Percentiles rank a stretch among this genome's conserved stretches.
Conservation (phyloP, 2,888 invertebrate genomes). For the Tinea trinotella region DNA sequence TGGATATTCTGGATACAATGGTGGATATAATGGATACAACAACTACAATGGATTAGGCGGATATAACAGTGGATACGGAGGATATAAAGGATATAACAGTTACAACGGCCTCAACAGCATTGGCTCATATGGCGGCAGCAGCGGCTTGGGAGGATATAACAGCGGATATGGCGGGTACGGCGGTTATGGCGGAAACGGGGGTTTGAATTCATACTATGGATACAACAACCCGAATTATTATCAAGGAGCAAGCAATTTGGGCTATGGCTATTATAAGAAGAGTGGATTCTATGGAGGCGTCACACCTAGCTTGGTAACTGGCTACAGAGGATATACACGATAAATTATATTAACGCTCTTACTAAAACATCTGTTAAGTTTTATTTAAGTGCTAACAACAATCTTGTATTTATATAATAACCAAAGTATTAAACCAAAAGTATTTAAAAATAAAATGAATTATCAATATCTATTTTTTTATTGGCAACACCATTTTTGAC, state of each 20-base stretch:
- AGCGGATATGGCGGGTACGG: conserved; percentile 64
- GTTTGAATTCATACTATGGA: conserved; percentile 70
- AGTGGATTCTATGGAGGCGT: conserved; percentile 53
- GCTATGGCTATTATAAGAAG: conserved; percentile 71
- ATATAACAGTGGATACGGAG: conserved; percentile 19
- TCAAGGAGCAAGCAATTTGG: conserved; percentile 67
- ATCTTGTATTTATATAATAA: neutral
- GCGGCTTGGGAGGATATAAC: conserved; percentile 32
- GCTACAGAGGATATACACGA: conserved; percentile 65
- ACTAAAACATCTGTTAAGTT: neutral
- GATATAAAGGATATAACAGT: conserved; percentile 23
- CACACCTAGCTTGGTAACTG: conserved; percentile 61
- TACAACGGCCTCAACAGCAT: conserved; percentile 21
- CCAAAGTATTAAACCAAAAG: conserved; percentile 3
- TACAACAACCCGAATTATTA: conserved; percentile 72
- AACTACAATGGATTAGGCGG: conserved; percentile 19
- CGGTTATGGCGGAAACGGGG: conserved; percentile 74
- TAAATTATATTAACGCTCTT: conserved; percentile 19
- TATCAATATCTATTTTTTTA: neutral
- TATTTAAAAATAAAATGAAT: neutral
- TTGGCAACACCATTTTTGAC: no score
- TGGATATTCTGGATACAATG: conserved; percentile 22
- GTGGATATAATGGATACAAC: conserved; percentile 24
- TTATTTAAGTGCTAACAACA: neutral
- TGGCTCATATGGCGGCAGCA: conserved; percentile 49